Conservation (phyloP, 2,888 invertebrate species). For the Cheilosia vernalis region DNA sequence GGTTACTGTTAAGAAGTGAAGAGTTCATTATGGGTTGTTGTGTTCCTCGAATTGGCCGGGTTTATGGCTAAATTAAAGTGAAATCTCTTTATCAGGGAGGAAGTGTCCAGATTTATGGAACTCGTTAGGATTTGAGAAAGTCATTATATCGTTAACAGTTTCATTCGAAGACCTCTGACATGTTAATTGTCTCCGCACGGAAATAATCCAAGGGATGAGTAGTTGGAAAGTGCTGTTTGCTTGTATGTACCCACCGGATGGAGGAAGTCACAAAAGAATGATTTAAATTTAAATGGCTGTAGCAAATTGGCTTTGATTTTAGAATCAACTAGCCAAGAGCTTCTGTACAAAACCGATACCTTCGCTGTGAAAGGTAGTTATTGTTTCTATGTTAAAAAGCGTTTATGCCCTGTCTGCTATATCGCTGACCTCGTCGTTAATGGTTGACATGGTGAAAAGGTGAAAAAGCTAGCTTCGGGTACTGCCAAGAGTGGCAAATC, state of each 20-base stretch:
- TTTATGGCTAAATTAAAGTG: constrained; percentile 41
- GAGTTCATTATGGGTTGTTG: constrained; percentile 16
- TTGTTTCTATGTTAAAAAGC: too few relatives aligned
- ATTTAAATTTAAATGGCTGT: background rate
- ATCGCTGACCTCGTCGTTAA: too few relatives aligned
- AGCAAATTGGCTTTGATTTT: too few relatives aligned
- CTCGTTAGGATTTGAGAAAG: constrained; percentile 13
- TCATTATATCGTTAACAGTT: constrained; percentile 28
- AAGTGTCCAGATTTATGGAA: constrained; percentile 22
- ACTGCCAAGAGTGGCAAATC: too few relatives aligned
- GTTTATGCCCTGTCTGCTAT: too few relatives aligned
- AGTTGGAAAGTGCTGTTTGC: background rate
- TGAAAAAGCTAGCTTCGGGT: too few relatives aligned
- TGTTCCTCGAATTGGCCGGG: constrained; percentile 21
- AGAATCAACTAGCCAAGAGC: too few relatives aligned
- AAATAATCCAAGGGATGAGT: background rate
- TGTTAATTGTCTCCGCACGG: background rate
- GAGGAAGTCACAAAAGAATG: background rate
- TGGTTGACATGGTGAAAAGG: too few relatives aligned
- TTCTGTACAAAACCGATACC: too few relatives aligned
- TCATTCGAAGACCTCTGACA: constrained; percentile 1
- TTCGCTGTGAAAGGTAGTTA: too few relatives aligned
- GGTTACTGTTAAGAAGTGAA: constrained; percentile 35
- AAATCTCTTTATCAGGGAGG: constrained; percentile 39
- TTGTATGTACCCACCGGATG: background rate